phyloP scores from a whole-genome alignment of 2,113 vertebrate genomes.

The Picathartes gymnocephalus region DNA sequence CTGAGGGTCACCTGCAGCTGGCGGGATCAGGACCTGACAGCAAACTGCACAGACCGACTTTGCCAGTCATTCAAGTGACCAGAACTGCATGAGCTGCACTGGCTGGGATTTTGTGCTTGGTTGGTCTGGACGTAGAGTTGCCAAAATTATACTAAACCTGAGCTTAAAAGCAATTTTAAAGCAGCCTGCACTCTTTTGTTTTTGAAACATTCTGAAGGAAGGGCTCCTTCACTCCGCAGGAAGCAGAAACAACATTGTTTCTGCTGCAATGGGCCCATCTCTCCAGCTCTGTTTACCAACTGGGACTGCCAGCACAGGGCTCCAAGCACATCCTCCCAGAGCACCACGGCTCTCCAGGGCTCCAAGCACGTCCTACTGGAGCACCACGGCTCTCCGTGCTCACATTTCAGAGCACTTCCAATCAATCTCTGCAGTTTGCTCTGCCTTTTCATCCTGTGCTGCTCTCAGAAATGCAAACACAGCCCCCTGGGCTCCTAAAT shows the following conservation, averaged over 20 bases:
- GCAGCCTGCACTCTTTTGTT: neutral
- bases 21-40: neutral
- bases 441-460: neutral
- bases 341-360: neutral
- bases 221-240: neutral
- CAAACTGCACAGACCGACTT: neutral
- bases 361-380: accelerated
- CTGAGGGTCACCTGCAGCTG: neutral
- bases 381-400: neutral
- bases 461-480: constrained; percentile 12
- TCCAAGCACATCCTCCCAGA: accelerated
- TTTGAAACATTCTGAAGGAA: neutral
- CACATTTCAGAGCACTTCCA: neutral
- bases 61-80: neutral
- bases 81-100: neutral
- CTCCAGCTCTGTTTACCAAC: neutral
- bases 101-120: neutral
- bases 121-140: accelerated
- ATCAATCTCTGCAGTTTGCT: neutral
- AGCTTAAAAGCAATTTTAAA: neutral
- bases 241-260: neutral
- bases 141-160: neutral
- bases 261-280: neutral
- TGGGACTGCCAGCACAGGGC: neutral
- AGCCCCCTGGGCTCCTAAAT: neutral